Base-by-base conservation (phyloP, 2,888 invertebrate genomes). In the Leptura quadrifasciata region DNA sequence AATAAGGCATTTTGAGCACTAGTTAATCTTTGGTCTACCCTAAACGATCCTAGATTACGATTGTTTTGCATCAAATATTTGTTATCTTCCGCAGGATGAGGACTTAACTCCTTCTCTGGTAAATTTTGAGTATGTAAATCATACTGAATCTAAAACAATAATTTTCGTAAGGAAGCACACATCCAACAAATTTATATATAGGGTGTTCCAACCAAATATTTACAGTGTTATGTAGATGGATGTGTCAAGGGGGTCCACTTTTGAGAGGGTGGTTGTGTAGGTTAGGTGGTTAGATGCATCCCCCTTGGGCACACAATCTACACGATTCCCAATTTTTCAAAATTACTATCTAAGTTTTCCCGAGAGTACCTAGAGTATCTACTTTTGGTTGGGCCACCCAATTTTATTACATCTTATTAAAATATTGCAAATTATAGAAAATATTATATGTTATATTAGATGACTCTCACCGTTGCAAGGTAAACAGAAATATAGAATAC, bases 1-100 rank as follows among this genome's bases (percentile, higher is more conserved):
- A 87, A 74, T 81, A 85, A 81, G 80, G 84, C 85, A 85, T 88
- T 88, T 85, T 89, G 88, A 76, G 85, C 83, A 79, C 83, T 87
- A 57, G 86, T 84, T 80, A 85, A 82, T 81, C 84, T 81, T 77
- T 85, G 85, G 77, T 87, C 86, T 79, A 85, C 81, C 81, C 86
- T 85, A 83, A 84, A 86, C 77, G 85, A 83, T 80, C 84, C 79
- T 79, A 83, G 80, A 80, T 84, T 85, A 78, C 84, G 84, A 83
- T 84, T 86, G 81, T 82, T 85, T 81, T 83, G 84, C 83, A 83
- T 85, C 72, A 78, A 80, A 79, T 79, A 75, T 76, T 76, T 77
- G 61, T 81, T 76, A 31, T 72, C 73, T 63, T 71, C 68, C 20
- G 76, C 72, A 74, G 68, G 60, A 69, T 60, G 71, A 35, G 83